Base-by-base conservation (phyloP, 2,797 vertebrate species). In the Pseudopleuronectes americanus region DNA sequence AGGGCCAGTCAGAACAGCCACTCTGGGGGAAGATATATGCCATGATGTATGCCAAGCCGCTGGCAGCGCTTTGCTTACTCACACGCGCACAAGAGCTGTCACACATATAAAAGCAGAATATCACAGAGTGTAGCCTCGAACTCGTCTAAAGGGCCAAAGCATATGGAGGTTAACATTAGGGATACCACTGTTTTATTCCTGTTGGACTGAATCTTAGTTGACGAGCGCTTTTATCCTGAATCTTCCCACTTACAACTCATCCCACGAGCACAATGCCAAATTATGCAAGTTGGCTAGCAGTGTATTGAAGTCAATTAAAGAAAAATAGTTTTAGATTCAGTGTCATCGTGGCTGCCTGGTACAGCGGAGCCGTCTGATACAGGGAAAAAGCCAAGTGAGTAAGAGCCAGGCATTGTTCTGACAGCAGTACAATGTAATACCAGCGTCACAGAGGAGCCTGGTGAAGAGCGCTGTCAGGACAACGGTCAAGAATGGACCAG, bases 21-120 rank as follows among this genome's bases (percentile, higher is more conserved):
- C 87, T 89, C 83, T 84, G 66, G 60, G 59, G 60, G 62, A 80
- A 80, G 82, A 91, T 90, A 74, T 86, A 89, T 55, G 57, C 26
- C 43, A 38, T 72, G 74, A 84, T 81, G 81, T 79, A 83, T 62
- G 75, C 76, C 81, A 59, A n/a, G 80, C 79, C 36, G 51, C 51
- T 45, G 74, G 84, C 81, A 77, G 43, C 4, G 22, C 65, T 76
- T 60, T 86, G 87, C 84, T 89, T 83, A 80, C 69, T 77, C 76
- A 69, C 54, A 16, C 24, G 2, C 38, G 33, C 65, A 79, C 65
- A 77, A 64, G 67, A 72, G 51, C 57, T 45, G 9, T 73, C 66
- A 77, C 66, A 76, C 49, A 71, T 13, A 61, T 6, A 52, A 64
- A 64, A 56, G 47, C 54, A 38, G n/a, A 70, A 63, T 51, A 65